Evolutionary conservation across 2,888 invertebrate species (phyloP).

Genomic region (Patella pellucida): DNA sequence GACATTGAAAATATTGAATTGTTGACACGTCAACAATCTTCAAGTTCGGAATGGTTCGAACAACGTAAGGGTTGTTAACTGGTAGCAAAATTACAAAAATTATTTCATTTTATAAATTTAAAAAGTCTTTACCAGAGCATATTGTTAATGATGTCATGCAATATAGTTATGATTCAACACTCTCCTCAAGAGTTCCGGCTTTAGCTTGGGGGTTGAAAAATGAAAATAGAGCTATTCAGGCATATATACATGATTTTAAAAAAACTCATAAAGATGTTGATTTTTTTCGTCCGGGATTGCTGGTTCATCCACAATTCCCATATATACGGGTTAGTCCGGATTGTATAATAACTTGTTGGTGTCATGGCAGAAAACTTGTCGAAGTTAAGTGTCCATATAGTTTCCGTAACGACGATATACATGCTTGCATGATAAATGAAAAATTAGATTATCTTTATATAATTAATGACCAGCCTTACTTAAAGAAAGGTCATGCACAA

Average conservation of each 20-base stretch:
- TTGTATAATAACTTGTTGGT: conserved; percentile 21
- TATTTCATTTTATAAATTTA: neutral
- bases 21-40: conserved; percentile 16
- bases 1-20: conserved; percentile 21
- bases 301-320: neutral
- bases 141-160: conserved; percentile 18
- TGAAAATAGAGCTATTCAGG: conserved; percentile 15
- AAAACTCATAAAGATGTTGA: neutral
- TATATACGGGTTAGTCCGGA: conserved; percentile 29
- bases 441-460: conserved; percentile 8
- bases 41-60: conserved; percentile 22
- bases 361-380: conserved; percentile 21
- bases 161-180: neutral
- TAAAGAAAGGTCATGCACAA: neutral
- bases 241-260: neutral
- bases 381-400: conserved; percentile 27
- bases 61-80: conserved; percentile 20
- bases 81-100: conserved; percentile 14
- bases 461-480: neutral
- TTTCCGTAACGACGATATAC: neutral
- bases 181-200: conserved; percentile 1
- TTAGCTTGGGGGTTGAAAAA: conserved; percentile 21
- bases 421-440: neutral
- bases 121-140: neutral
- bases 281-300: conserved; percentile 10